These are phyloP conservation scores for Limnephilus auricula DNA, from an alignment of 2,888 invertebrate genomes.

Conservation along the genomic window DNA sequence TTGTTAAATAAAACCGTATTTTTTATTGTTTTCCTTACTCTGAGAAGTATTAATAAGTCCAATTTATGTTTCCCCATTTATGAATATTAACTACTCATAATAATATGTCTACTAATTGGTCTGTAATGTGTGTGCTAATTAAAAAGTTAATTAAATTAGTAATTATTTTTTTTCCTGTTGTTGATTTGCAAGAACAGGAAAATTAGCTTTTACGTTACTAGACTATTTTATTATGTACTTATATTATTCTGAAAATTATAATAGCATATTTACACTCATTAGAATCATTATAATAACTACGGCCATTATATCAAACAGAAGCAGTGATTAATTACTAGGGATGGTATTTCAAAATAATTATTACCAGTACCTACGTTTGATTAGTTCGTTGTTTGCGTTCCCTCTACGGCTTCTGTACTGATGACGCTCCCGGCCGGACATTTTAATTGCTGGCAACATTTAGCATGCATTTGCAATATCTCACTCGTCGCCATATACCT, in stretches of 20 bases:
- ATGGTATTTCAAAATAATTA: not conserved
- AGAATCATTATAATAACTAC: not conserved
- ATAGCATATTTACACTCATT: not conserved
- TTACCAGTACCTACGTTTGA: not conserved
- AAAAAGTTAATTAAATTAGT: not conserved
- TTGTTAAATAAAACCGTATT: not conserved
- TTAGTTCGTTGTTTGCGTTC: not conserved
- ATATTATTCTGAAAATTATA: not conserved
- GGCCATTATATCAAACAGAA: not conserved
- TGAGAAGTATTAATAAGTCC: not conserved
- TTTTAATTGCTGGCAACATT: conserved; percentile 17
- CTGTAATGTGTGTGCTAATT: not conserved
- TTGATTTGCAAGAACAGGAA: too few species aligned
- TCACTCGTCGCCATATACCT: not conserved
- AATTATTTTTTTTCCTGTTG: not conserved
- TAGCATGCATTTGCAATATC: conserved; percentile 4
- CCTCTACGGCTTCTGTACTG: not conserved
- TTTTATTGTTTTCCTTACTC: not conserved
- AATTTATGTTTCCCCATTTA: not conserved
- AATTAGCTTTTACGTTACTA: not conserved
- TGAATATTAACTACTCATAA: not conserved
- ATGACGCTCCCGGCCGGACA: conserved; percentile 9
- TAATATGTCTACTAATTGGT: not conserved
- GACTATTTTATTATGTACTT: not conserved
- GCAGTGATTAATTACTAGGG: not conserved